Conservation (phyloP, 2,888 invertebrate species). For the Ophion ventricosus region DNA sequence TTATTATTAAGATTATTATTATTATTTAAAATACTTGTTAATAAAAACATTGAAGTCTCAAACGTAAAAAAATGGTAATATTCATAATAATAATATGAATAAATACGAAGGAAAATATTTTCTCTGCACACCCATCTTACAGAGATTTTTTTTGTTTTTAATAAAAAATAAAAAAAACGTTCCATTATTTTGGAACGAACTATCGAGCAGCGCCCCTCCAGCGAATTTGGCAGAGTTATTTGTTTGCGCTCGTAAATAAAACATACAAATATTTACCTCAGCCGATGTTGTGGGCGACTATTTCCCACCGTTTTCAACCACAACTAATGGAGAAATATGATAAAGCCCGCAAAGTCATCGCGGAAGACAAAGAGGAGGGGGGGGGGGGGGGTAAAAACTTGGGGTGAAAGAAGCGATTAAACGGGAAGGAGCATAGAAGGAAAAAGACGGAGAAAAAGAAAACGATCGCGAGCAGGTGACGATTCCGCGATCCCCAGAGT, state of each 20-base stretch:
- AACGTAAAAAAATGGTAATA: no score
- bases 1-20: not conserved
- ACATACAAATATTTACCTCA: not conserved
- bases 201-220: not conserved
- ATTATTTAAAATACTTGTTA: not conserved
- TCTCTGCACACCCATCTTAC: not conserved
- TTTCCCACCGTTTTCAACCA: constrained; percentile 6
- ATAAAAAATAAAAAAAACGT: no score
- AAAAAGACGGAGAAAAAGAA: constrained; percentile 53
- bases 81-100: not conserved
- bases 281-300: not conserved
- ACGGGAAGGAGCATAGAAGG: constrained; percentile 14
- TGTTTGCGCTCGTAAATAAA: not conserved
- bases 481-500: constrained; percentile 78
- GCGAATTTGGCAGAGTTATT: not conserved
- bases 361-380: not conserved
- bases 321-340: constrained; percentile 37
- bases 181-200: not conserved
- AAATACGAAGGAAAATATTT: not conserved
- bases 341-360: constrained; percentile 27
- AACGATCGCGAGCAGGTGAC: constrained; percentile 68
- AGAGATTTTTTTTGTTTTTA: no score
- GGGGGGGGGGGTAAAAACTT: constrained; percentile 13
- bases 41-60: no score
- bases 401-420: constrained; percentile 9